Conservation (phyloP, 2,113 vertebrate species). For the Pangasianodon gigas region DNA sequence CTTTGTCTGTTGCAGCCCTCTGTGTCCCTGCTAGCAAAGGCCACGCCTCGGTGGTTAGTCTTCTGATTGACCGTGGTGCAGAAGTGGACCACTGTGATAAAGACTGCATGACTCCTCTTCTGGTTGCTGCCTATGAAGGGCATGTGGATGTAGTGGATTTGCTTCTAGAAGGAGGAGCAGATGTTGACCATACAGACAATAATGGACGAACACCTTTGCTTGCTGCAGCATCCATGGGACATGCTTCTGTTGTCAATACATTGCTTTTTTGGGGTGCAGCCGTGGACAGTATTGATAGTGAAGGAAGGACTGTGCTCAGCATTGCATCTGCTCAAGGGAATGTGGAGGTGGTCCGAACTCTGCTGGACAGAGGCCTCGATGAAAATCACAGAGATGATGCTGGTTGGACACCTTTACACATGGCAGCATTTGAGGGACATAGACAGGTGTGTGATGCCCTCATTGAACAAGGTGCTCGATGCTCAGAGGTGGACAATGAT, state of each 20-base stretch:
- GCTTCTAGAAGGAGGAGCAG: slow-evolving; percentile 93
- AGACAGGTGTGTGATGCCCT: slow-evolving; percentile 93
- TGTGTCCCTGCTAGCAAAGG: slow-evolving; percentile 96
- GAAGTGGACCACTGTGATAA: slow-evolving; percentile 98
- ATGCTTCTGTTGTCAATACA: slow-evolving; percentile 92
- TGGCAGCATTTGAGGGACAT: slow-evolving; percentile 97
- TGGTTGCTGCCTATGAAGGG: slow-evolving; percentile 96
- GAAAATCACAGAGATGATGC: slow-evolving; percentile 96
- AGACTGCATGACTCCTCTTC: slow-evolving; percentile 95
- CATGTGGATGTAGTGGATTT: slow-evolving; percentile 96
- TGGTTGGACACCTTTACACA: slow-evolving; percentile 97
- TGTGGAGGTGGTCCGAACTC: slow-evolving; percentile 94
- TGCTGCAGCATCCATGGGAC: slow-evolving; percentile 96
- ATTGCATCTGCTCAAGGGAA: slow-evolving; percentile 96
- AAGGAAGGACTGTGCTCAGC: slow-evolving; percentile 95
- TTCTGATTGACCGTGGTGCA: slow-evolving; percentile 90
- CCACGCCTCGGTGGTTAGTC: slow-evolving; percentile 91
- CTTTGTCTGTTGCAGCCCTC: slow-evolving; percentile 92
- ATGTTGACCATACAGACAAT: slow-evolving; percentile 96
- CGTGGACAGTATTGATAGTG: slow-evolving; percentile 94
- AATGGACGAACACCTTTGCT: slow-evolving; percentile 94
- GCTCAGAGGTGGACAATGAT: slow-evolving; percentile 93
- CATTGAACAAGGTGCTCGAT: slow-evolving; percentile 95
- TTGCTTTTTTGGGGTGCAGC: slow-evolving; percentile 97
- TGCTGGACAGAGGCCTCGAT: slow-evolving; percentile 96